phyloP scores from a whole-genome alignment of 2,888 invertebrate genomes.

The Tuta absoluta region DNA sequence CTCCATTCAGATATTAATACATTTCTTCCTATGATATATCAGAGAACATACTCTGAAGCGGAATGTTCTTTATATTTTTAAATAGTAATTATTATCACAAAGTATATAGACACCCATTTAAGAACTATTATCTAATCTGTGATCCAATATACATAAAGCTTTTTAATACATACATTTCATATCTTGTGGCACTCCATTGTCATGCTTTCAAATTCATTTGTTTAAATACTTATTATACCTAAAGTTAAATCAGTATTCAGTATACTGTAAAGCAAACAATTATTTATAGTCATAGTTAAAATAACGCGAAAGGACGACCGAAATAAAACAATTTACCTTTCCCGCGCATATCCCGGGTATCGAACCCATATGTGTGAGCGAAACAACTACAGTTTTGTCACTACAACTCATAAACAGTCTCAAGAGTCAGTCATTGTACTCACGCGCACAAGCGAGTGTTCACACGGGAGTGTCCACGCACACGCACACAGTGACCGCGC shows the following conservation, averaged over 20 bases:
- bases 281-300: slow-evolving; percentile 11
- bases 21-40: slow-evolving; percentile 6
- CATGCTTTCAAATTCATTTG: background rate
- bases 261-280: background rate
- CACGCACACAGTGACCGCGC: slow-evolving; percentile 40
- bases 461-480: slow-evolving; percentile 43
- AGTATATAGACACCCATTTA: slow-evolving; percentile 20
- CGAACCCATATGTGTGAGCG: background rate
- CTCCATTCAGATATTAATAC: background rate
- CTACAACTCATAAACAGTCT: slow-evolving; percentile 13
- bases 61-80: slow-evolving; percentile 20
- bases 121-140: no score
- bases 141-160: slow-evolving; percentile 21
- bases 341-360: background rate
- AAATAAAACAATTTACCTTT: background rate
- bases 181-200: background rate
- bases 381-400: slow-evolving; percentile 1
- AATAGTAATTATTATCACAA: slow-evolving; percentile 18
- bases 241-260: background rate
- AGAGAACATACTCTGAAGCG: slow-evolving; percentile 25
- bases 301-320: slow-evolving; percentile 4
- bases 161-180: slow-evolving; percentile 4
- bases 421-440: slow-evolving; percentile 11
- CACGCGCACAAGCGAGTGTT: slow-evolving; percentile 22
- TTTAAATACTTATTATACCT: no score